Evolutionary conservation across 1,140 invertebrate species (phyloP).

Genomic region (Drosophila chauvacae): DNA sequence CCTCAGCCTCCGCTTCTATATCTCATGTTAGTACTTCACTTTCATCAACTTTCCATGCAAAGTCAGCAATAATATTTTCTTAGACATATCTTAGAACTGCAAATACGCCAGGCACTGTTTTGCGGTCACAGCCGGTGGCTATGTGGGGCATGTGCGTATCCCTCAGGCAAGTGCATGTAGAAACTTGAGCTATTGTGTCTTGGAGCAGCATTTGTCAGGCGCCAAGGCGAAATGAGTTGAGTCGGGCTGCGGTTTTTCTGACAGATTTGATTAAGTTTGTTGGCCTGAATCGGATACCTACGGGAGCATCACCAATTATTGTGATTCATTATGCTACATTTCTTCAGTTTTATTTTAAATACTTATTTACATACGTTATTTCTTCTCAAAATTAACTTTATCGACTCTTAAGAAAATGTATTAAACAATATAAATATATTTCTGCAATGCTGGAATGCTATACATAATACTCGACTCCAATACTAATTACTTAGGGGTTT

Average conservation of each 20-base stretch:
- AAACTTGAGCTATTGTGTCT: conserved; percentile 42
- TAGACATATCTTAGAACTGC: conserved; percentile 59
- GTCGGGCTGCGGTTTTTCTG: conserved; percentile 66
- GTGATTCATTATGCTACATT: conserved; percentile 19
- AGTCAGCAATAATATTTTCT: conserved; percentile 79
- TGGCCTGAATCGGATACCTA: conserved; percentile 21
- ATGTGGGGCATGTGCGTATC: conserved; percentile 43
- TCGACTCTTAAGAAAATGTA: background rate
- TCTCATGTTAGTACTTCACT: conserved; percentile 38
- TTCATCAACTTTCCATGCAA: conserved; percentile 62
- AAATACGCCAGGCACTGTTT: conserved; percentile 22
- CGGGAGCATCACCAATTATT: conserved; percentile 17
- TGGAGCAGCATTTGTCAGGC: conserved; percentile 69
- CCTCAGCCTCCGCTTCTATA: conserved; percentile 30
- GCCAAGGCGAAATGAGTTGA: conserved; percentile 34
- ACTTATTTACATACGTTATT: background rate
- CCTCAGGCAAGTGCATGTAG: conserved; percentile 51
- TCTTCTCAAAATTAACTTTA: background rate
- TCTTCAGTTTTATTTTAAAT: background rate
- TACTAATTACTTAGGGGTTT: background rate
- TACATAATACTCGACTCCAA: background rate
- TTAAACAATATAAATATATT: background rate
- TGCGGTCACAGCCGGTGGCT: conserved; percentile 56
- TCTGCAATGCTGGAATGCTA: background rate
- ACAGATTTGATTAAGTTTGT: conserved; percentile 74